Evolutionary conservation across 2,888 invertebrate species (phyloP), one percentile per base, ranked within the genome.

Genomic region (Xanthia togata): DNA sequence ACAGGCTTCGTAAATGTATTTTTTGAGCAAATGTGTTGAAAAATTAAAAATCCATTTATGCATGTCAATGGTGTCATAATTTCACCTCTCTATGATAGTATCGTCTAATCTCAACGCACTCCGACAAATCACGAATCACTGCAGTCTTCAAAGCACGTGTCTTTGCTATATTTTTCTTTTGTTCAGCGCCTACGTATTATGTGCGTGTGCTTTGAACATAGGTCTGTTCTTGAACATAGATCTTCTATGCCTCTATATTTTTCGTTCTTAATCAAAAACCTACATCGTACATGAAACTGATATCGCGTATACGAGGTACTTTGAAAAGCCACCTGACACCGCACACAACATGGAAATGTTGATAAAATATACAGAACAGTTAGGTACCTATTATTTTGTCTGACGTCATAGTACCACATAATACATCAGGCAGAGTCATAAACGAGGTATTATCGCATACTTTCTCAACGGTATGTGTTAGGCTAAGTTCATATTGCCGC

Each of bases 291-390:
- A 2, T 50, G 20, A 70, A 69, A 69, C 55, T 73, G 67, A 57
- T 75, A 78, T 69, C 60, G 44, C n/a, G 8, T 26, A 20, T 38
- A 20, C 65, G 9, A 71, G 35, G n/a, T 38, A 41, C 73, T 70
- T 70, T 26, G 35, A n/a, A 55, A 82, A 68, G 70, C 53, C 79
- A 82, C 76, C 79, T 79, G 79, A 71, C 70, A 60, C 76, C 60
- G 8, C 17, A 35, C 11, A 68, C 44, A 60, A 47, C 17, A 26
- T 57, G 50, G 60, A 59, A 60, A 73, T 50, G 53, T 20, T 71
- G 53, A 68, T 47, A 70, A 78, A 65, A 59, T 63, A 63, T 67
- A 50, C 62, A 44, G 17, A 68, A 68, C 14, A 57, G 55, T 26
- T n/a, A 35, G 31, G 38, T 53, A 53, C 23, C 17, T 44, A 60